Base-by-base conservation (phyloP, 2,797 vertebrate genomes). In the Siniperca obscura region DNA sequence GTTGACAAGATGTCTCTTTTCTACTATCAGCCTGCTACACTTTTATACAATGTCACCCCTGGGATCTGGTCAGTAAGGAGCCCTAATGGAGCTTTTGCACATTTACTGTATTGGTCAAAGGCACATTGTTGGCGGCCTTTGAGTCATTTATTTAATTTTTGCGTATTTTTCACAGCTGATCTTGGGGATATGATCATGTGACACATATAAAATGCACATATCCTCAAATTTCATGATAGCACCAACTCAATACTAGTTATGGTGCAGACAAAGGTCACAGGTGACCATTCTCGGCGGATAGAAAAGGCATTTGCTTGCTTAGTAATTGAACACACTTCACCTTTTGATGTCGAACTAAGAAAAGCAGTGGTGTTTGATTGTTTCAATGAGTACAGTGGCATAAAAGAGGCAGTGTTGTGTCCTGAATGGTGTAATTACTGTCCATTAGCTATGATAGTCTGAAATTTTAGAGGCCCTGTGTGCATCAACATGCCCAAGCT, bases 361-460 rank as follows among this genome's bases (percentile, higher is more conserved):
- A 22, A 12, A 14, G 4, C 52, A 5, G 27, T 9, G 4, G 17
- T 42, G 22, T 78, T 72, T 52, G 6, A 82, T 34, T 16, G 68
- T 82, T 78, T 81, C 19, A 44, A 2, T 57, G 30, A 25, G 16
- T 34, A 17, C 55, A 81, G 77, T 40, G 59, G 72, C n/a, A 70
- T 69, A 56, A 70, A 74, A 70, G 34, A 61, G 44, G 52, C 62
- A 21, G 52, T 56, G 66, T 81, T 74, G 62, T 78, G 77, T 86
- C 81, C 72, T 78, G 72, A 71, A 74, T 62, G 56, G 42, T 74
- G 78, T 85, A 79, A 85, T 90, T 85, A 84, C 52, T 72, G 73
- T 80, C 88, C 85, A 81, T 92, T 89, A 84, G 82, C 65, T 50
- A n/a, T 68, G 79, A 87, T 86, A 57, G 78, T 69, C 71, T 74